These are phyloP conservation scores for Stenotaenia linearis DNA, from an alignment of 2,888 invertebrate genomes.

Conservation along the genomic window DNA sequence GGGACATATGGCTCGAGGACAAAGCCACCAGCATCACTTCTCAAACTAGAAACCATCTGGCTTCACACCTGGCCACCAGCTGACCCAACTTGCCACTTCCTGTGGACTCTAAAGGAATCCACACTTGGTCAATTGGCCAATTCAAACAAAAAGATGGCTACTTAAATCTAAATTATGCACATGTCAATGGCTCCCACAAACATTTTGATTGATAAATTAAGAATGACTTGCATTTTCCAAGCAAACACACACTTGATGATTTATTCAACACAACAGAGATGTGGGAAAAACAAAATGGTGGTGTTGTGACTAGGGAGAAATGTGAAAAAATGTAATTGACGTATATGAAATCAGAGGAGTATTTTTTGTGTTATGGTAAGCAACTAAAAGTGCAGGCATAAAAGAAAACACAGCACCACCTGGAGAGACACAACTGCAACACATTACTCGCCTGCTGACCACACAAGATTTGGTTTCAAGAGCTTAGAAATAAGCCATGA, in stretches of 20 bases:
- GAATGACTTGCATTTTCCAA: neutral
- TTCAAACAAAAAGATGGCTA: neutral
- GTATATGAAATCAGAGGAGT: neutral
- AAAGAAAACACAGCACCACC: neutral
- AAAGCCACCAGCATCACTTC: neutral
- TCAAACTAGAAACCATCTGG: neutral
- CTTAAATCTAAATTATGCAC: slow-evolving; percentile 9
- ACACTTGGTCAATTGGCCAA: neutral
- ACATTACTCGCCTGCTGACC: slow-evolving; percentile 12
- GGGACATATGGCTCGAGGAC: neutral
- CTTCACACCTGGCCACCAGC: neutral
- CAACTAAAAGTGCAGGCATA: neutral
- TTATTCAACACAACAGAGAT: neutral
- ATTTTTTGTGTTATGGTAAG: neutral
- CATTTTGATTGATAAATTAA: slow-evolving; percentile 17
- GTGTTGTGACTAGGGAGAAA: too few relatives aligned
- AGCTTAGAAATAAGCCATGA: neutral
- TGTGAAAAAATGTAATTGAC: neutral
- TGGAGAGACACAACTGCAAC: slow-evolving; percentile 7
- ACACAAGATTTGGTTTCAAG: neutral
- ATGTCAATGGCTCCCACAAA: neutral
- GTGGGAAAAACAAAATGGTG: neutral
- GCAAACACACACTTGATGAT: neutral
- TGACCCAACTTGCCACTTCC: slow-evolving; percentile 16
- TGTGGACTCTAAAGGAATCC: slow-evolving; percentile 19